Evolutionary conservation across 1,140 invertebrate genomes (phyloP).

Genomic region (Tetraneura akinire): DNA sequence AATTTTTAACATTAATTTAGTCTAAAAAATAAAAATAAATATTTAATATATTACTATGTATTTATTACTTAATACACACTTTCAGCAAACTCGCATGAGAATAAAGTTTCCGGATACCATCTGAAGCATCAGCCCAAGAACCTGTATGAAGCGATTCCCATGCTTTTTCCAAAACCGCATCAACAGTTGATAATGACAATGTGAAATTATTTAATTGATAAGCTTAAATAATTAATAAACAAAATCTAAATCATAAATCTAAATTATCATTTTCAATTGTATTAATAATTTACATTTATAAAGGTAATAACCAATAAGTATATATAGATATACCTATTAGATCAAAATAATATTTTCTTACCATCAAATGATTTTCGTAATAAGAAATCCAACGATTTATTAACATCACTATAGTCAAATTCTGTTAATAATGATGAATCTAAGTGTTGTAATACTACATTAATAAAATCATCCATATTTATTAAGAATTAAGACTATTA

Average conservation of each 20-base stretch:
- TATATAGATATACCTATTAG: no score
- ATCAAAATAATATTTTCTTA: neutral
- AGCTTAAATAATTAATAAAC: slow-evolving; percentile 2
- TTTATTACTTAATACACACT: slow-evolving; percentile 57
- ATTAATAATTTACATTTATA: no score
- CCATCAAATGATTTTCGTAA: slow-evolving; percentile 26
- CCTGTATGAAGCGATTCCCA: slow-evolving; percentile 84
- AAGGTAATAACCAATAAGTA: no score
- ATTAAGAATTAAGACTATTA: no score
- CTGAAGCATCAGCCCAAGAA: slow-evolving; percentile 77
- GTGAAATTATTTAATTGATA: neutral
- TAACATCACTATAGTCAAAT: slow-evolving; percentile 22
- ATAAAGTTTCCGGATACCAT: slow-evolving; percentile 65
- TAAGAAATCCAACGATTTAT: slow-evolving; percentile 26
- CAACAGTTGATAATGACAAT: slow-evolving; percentile 28
- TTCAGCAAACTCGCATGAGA: slow-evolving; percentile 67
- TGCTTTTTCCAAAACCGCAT: slow-evolving; percentile 69
- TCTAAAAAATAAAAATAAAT: neutral
- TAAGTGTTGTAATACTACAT: slow-evolving; percentile 9
- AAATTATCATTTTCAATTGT: no score
- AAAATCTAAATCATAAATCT: no score
- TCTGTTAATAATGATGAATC: neutral
- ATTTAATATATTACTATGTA: neutral
- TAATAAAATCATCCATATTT: neutral
- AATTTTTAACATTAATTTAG: slow-evolving; percentile 30